Evolutionary conservation across 2,113 vertebrate genomes (phyloP).

Genomic region (Copsychus sechellarum): DNA sequence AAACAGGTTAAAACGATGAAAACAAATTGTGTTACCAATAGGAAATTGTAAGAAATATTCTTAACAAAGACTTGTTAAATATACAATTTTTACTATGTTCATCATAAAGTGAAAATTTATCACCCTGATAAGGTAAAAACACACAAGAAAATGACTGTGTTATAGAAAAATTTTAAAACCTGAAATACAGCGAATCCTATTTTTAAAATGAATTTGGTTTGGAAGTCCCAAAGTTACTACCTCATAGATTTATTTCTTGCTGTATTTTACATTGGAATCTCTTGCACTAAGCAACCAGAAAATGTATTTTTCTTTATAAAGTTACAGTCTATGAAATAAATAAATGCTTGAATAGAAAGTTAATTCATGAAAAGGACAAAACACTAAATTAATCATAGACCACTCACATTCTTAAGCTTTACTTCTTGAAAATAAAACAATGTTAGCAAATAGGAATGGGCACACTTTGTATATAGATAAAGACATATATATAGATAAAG

Average conservation of each 20-base stretch:
- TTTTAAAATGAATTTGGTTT: not conserved
- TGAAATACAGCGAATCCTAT: not conserved
- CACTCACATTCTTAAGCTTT: not conserved
- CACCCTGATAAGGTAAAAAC: not conserved
- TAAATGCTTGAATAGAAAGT: not conserved
- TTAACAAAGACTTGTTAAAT: not conserved
- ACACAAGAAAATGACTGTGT: not conserved
- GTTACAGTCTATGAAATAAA: not conserved
- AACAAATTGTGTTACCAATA: not conserved
- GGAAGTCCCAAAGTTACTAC: not conserved
- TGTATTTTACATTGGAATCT: not conserved
- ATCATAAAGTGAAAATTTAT: not conserved
- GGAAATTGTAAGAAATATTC: not conserved
- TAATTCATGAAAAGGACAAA: not conserved
- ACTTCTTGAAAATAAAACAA: not conserved
- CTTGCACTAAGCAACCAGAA: constrained; percentile 47
- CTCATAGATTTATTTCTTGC: not conserved
- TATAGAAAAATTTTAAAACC: not conserved
- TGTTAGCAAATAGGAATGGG: not conserved
- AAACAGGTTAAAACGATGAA: not conserved
- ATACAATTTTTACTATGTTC: not conserved
- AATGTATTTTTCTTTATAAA: not conserved
- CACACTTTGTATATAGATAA: not conserved
- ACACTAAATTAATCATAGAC: not conserved
- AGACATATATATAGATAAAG: not conserved